Conservation (phyloP, 2,888 invertebrate species). For the Glaucopsyche alexis region DNA sequence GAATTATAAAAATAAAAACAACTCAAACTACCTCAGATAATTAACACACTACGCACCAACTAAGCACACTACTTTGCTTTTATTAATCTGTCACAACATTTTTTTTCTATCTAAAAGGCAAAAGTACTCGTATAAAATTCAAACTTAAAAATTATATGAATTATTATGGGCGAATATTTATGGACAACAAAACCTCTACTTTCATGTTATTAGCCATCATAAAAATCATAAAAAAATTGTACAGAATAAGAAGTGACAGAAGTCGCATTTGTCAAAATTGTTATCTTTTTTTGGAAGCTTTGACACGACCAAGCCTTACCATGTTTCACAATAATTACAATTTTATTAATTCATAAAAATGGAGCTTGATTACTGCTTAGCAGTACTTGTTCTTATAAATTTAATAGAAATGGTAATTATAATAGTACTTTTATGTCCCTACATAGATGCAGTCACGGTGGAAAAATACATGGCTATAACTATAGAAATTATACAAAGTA, state of each 20-base stretch:
- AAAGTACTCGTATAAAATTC: too few relatives aligned
- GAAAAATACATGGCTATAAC: background rate
- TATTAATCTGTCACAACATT: too few relatives aligned
- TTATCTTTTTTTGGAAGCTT: background rate
- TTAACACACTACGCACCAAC: too few relatives aligned
- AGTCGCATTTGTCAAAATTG: background rate
- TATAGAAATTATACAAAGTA: background rate
- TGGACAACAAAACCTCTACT: too few relatives aligned
- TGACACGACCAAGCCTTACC: background rate
- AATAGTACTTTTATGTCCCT: background rate
- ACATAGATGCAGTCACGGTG: background rate
- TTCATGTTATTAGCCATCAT: too few relatives aligned
- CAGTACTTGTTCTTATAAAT: background rate
- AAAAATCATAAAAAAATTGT: too few relatives aligned
- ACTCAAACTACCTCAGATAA: too few relatives aligned
- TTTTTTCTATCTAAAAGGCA: too few relatives aligned
- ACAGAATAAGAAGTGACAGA: background rate
- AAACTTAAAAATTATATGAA: too few relatives aligned
- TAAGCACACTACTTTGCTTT: too few relatives aligned
- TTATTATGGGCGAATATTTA: too few relatives aligned
- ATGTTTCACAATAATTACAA: background rate
- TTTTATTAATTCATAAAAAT: background rate
- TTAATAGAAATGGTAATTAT: conserved; percentile 16
- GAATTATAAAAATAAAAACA: too few relatives aligned
- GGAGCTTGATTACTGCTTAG: background rate